These are phyloP conservation scores for Mesaphorura yosii DNA, from an alignment of 1,140 invertebrate species.

Conservation along the genomic window DNA sequence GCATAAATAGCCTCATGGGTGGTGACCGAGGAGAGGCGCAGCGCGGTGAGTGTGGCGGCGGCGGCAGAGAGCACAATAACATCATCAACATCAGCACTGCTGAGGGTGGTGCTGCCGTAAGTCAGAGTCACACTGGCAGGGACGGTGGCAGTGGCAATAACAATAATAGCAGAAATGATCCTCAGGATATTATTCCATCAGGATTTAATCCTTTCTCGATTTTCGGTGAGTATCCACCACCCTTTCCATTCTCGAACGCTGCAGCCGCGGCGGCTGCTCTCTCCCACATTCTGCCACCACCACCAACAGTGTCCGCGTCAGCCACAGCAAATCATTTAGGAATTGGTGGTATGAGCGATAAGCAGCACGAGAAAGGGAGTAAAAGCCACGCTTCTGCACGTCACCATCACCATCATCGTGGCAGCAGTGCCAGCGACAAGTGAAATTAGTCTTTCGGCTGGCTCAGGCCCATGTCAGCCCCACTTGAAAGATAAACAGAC, in stretches of 20 bases:
- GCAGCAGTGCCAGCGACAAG: too few relatives aligned
- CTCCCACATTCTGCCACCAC: constrained; percentile 26
- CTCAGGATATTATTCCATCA: constrained; percentile 11
- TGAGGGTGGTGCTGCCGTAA: neutral
- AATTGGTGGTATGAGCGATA: too few relatives aligned
- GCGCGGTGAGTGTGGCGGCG: neutral
- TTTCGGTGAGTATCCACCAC: constrained; percentile 28
- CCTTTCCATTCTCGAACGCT: constrained; percentile 20
- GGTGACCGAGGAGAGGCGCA: too few relatives aligned
- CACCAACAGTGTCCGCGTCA: too few relatives aligned
- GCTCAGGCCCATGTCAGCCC: too few relatives aligned
- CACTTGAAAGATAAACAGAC: too few relatives aligned
- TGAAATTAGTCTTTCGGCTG: too few relatives aligned
- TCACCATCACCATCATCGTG: too few relatives aligned
- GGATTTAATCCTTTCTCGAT: constrained; percentile 26
- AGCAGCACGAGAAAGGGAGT: too few relatives aligned
- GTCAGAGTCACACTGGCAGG: neutral
- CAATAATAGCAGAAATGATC: neutral
- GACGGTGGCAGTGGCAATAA: neutral
- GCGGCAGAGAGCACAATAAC: neutral
- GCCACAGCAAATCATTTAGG: too few relatives aligned
- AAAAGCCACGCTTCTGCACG: too few relatives aligned
- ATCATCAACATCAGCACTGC: neutral
- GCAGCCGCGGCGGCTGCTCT: constrained; percentile 10
- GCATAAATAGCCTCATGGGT: too few relatives aligned